Percentiles rank a stretch among this genome's conserved stretches.
phyloP scores from a whole-genome alignment of 2,888 invertebrate species.

The Caenorhabditis zanzibari region DNA sequence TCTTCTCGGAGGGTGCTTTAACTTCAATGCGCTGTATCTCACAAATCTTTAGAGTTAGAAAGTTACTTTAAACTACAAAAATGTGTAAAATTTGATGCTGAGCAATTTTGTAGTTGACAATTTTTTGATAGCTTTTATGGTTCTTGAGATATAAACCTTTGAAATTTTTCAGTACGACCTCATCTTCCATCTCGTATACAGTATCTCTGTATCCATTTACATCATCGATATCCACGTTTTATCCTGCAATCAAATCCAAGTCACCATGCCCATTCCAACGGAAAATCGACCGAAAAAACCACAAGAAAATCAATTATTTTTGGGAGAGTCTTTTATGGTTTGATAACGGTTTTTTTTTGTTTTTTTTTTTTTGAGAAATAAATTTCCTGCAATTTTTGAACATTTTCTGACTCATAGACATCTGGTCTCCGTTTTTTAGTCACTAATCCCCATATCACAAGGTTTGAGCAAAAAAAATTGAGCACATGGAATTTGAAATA shows the following conservation, averaged over 20 bases:
- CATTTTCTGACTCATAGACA: no score
- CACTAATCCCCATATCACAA: no score
- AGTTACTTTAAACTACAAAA: not conserved
- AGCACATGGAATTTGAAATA: no score
- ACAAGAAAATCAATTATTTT: slow-evolving; percentile 11
- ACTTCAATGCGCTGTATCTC: slow-evolving; percentile 10
- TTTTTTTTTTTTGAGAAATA: slow-evolving; percentile 3
- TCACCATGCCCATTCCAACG: not conserved
- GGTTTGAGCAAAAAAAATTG: no score
- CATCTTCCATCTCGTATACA: slow-evolving; percentile 1
- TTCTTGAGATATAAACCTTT: not conserved
- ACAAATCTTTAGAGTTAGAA: not conserved
- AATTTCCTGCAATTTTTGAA: not conserved
- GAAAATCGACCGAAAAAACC: slow-evolving; percentile 4
- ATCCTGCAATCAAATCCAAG: slow-evolving; percentile 19
- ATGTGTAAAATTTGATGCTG: no score
- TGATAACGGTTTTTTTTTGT: not conserved
- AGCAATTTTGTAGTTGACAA: no score
- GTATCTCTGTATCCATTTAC: not conserved
- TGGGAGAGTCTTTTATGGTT: slow-evolving; percentile 28
- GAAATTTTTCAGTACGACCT: slow-evolving; percentile 16
- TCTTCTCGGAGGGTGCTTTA: not conserved
- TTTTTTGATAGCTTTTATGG: no score
- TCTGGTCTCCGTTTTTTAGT: no score
- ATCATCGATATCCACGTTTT: slow-evolving; percentile 29